Evolutionary conservation across 2,113 vertebrate species (phyloP).

Genomic region (Rhabdomys dilectus): DNA sequence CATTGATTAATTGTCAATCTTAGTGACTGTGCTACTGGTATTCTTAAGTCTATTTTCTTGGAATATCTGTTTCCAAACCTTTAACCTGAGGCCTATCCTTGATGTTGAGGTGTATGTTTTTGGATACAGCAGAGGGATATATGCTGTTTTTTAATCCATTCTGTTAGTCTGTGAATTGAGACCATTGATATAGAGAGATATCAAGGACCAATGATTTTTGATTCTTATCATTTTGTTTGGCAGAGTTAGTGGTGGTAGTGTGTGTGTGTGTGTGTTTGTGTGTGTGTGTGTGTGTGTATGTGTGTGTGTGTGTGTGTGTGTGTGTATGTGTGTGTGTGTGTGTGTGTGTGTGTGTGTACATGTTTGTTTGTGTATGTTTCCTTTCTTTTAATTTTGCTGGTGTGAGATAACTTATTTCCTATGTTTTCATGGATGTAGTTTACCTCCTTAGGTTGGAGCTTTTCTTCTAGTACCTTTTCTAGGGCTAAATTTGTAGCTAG

Average conservation of each 20-base stretch:
- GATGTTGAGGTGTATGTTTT: not conserved
- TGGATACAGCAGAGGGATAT: not conserved
- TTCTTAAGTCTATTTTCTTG: not conserved
- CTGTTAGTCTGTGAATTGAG: not conserved
- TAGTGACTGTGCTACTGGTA: too few relatives aligned
- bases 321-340: not conserved
- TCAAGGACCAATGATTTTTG: not conserved
- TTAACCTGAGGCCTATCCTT: not conserved
- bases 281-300: not conserved
- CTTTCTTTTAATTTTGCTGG: not conserved
- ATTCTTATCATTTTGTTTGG: not conserved
- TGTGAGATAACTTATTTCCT: not conserved
- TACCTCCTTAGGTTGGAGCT: not conserved
- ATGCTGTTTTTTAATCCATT: not conserved
- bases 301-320: not conserved
- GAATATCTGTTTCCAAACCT: not conserved
- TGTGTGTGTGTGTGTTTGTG: not conserved
- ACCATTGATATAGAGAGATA: not conserved
- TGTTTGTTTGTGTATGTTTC: not conserved
- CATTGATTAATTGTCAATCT: not conserved
- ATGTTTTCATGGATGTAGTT: not conserved
- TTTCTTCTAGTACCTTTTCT: not conserved
- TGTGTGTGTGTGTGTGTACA: not conserved
- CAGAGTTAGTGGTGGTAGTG: not conserved
- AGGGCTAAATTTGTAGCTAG: not conserved